These are phyloP conservation scores for Callospermophilus lateralis DNA, from an alignment of 2,113 vertebrate genomes.

Conservation along the genomic window DNA sequence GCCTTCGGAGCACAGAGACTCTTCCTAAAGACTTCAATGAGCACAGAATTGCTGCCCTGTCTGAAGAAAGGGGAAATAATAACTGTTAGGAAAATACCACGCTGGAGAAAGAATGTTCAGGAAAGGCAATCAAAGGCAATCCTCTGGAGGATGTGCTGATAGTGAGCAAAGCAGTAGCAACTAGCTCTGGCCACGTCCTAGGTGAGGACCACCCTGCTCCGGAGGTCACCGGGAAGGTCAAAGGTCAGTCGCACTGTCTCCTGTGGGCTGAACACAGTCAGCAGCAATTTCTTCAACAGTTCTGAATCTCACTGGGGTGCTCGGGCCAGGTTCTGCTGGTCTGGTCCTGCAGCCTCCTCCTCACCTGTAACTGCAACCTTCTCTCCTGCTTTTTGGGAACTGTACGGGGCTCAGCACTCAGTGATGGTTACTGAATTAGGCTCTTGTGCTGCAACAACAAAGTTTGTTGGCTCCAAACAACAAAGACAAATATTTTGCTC, in stretches of 20 bases:
- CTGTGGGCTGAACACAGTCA: background rate
- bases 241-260: background rate
- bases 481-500: background rate
- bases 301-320: background rate
- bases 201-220: background rate
- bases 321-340: background rate
- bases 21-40: conserved; percentile 70
- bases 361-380: background rate
- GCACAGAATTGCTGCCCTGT: conserved; percentile 52
- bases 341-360: background rate
- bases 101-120: conserved; percentile 65
- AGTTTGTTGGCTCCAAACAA: background rate
- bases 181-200: background rate
- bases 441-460: background rate
- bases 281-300: background rate
- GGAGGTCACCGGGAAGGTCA: background rate
- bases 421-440: background rate
- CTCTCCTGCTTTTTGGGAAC: background rate
- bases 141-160: conserved; percentile 55
- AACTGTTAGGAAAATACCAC: conserved; percentile 63
- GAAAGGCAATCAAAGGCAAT: conserved; percentile 67
- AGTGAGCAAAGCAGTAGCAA: background rate
- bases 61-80: conserved; percentile 71
- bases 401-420: background rate
- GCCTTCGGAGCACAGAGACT: conserved; percentile 72